Evolutionary conservation across 2,797 vertebrate genomes (phyloP).

Genomic region (Rhinogobio ventralis): DNA sequence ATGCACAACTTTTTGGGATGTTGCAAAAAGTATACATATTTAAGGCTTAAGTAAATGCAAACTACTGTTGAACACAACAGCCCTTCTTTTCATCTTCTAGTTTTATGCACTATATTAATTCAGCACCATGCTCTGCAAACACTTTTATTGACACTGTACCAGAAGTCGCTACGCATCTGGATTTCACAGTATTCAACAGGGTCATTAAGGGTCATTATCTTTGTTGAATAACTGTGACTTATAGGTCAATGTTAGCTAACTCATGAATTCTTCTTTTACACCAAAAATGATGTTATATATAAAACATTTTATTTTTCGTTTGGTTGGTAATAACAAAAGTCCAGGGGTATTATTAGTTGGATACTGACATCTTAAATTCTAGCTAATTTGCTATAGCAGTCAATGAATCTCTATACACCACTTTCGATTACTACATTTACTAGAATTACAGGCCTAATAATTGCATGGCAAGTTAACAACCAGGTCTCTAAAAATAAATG

Average conservation of each 20-base stretch:
- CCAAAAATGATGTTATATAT: not conserved
- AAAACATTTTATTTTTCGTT: not conserved
- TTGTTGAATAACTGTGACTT: not conserved
- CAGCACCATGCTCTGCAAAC: not conserved
- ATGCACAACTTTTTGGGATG: not conserved
- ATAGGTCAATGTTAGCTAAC: not conserved
- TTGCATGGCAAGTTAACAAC: not conserved
- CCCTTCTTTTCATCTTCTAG: not conserved
- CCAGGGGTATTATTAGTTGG: not conserved
- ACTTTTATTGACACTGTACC: slow-evolving; percentile 7
- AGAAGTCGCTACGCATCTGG: not conserved
- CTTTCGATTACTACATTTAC: not conserved
- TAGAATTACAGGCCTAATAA: slow-evolving; percentile 5
- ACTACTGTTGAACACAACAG: not conserved
- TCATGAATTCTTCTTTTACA: not conserved
- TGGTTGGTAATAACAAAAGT: not conserved
- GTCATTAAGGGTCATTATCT: not conserved
- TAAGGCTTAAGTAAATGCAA: not conserved
- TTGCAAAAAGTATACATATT: not conserved
- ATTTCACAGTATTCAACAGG: not conserved
- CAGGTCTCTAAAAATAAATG: not conserved
- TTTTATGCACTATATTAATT: not conserved
- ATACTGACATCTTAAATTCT: not conserved
- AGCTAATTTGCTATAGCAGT: not conserved
- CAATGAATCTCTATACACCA: not conserved